These are phyloP conservation scores for Rhopalosiphum nymphaeae DNA, from an alignment of 2,888 invertebrate genomes.

Conservation along the genomic window DNA sequence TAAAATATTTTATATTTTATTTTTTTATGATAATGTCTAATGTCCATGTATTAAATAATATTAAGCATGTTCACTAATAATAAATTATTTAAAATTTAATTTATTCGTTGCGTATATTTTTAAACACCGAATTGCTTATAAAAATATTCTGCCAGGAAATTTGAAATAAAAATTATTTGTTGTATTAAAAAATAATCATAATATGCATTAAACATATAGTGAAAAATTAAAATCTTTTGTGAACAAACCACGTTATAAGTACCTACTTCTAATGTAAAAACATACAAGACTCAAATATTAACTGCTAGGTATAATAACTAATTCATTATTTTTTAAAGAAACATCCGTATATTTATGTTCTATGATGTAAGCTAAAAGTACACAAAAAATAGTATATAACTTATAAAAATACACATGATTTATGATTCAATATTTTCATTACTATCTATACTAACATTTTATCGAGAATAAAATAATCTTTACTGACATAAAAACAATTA, in stretches of 20 bases:
- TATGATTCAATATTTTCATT: not conserved
- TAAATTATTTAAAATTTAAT: not conserved
- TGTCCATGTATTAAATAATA: too few relatives aligned
- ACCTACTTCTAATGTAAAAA: not conserved
- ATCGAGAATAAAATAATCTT: not conserved
- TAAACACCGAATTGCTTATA: not conserved
- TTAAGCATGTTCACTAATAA: not conserved
- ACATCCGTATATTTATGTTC: too few relatives aligned
- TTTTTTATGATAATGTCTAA: too few relatives aligned
- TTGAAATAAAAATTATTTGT: not conserved
- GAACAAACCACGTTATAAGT: not conserved
- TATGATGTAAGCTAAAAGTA: too few relatives aligned
- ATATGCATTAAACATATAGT: not conserved
- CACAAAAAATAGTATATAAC: too few relatives aligned
- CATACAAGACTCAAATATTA: too few relatives aligned
- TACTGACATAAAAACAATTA: not conserved
- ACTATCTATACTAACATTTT: not conserved
- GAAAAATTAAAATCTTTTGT: not conserved
- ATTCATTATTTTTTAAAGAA: not conserved
- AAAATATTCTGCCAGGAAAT: not conserved
- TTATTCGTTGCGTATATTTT: not conserved
- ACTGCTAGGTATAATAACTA: not conserved
- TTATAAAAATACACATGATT: not conserved
- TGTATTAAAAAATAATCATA: not conserved
- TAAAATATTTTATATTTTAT: too few relatives aligned